Evolutionary conservation across 2,888 invertebrate genomes (phyloP).

Genomic region (Esperia sulphurella): DNA sequence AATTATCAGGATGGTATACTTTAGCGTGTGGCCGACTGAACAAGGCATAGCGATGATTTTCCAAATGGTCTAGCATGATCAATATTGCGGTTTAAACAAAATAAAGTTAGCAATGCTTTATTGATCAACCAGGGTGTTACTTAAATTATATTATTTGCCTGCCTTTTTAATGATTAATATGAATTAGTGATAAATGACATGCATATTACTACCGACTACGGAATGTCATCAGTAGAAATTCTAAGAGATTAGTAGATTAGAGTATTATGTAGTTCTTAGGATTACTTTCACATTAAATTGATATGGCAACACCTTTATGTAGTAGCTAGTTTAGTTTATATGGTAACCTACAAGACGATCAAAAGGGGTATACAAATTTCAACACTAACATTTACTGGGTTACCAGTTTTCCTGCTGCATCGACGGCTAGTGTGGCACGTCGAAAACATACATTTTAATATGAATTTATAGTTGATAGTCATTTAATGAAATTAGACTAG

Average conservation of each 20-base stretch:
- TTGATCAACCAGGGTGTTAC: too few relatives aligned
- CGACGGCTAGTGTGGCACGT: too few relatives aligned
- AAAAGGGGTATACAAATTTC: neutral
- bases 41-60: too few relatives aligned
- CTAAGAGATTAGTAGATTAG: constrained; percentile 37
- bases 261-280: constrained; percentile 7
- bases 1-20: too few relatives aligned
- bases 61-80: neutral
- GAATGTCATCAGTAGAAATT: constrained; percentile 56
- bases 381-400: neutral
- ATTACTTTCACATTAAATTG: constrained; percentile 18
- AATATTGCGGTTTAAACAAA: neutral
- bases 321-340: constrained; percentile 2
- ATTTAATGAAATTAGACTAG: too few relatives aligned
- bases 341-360: constrained; percentile 14
- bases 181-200: constrained; percentile 13
- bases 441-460: too few relatives aligned
- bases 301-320: constrained; percentile 17
- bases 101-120: too few relatives aligned
- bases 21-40: too few relatives aligned
- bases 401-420: too few relatives aligned
- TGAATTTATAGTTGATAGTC: too few relatives aligned
- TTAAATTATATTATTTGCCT: neutral
- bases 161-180: neutral
- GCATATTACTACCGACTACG: too few relatives aligned